Evolutionary conservation across 2,888 invertebrate species (phyloP).

Genomic region (Apoderus coryli): DNA sequence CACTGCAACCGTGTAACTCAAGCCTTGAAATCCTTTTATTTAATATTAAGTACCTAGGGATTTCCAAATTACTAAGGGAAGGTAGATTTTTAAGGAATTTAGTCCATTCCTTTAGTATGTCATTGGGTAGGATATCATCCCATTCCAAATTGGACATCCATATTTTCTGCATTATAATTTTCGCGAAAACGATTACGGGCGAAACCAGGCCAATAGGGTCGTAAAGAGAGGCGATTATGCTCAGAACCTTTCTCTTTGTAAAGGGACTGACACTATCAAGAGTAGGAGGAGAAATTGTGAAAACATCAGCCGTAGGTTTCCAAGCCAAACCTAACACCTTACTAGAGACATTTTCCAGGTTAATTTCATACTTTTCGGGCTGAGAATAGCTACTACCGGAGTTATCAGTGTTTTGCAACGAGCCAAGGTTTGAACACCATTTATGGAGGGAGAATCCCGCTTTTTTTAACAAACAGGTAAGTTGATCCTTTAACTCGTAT

Average conservation of each 20-base stretch:
- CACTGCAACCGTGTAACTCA: constrained; percentile 1
- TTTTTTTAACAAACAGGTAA: too few relatives aligned
- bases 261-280: too few relatives aligned
- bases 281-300: too few relatives aligned
- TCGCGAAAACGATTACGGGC: background rate
- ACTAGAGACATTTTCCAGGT: too few relatives aligned
- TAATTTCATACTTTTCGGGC: too few relatives aligned
- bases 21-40: too few relatives aligned
- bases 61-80: background rate
- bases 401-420: too few relatives aligned
- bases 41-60: background rate
- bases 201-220: background rate
- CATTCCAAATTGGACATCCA: background rate
- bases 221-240: background rate
- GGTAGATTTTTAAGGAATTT: background rate
- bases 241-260: background rate
- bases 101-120: background rate
- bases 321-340: background rate
- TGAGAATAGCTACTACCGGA: too few relatives aligned
- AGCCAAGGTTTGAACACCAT: too few relatives aligned
- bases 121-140: background rate
- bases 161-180: background rate
- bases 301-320: background rate
- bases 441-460: too few relatives aligned
- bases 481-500: too few relatives aligned